Percentiles rank a stretch among this genome's conserved stretches.
Evolutionary conservation across 2,888 invertebrate species (phyloP).

Genomic region (Amblyteles armatorius): DNA sequence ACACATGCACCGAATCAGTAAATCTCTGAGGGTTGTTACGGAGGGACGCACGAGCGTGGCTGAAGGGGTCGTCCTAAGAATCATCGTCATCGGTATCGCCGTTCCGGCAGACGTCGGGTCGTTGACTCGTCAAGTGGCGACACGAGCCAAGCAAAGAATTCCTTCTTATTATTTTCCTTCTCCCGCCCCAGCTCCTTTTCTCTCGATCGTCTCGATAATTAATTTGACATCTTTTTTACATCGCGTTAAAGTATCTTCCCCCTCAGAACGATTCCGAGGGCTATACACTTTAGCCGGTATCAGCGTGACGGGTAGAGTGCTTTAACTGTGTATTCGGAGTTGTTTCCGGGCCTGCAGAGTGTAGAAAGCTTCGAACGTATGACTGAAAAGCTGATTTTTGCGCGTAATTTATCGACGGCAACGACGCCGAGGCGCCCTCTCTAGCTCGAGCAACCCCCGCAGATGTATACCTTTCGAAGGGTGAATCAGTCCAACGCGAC

Average conservation of each 20-base stretch:
- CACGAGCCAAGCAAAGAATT: constrained; percentile 61
- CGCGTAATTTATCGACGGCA: constrained; percentile 47
- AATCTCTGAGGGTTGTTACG: constrained; percentile 55
- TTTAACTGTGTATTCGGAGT: too few species aligned
- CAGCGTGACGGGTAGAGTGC: too few species aligned
- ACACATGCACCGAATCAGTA: constrained; percentile 35
- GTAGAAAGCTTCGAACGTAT: constrained; percentile 29
- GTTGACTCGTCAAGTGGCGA: constrained; percentile 68
- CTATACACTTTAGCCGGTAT: too few species aligned
- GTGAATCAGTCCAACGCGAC: constrained; percentile 71
- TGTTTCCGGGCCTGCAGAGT: neutral
- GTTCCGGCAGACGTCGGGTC: constrained; percentile 48
- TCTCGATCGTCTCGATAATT: too few species aligned
- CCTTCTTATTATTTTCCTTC: constrained; percentile 25
- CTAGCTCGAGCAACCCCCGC: constrained; percentile 45
- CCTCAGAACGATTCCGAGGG: too few species aligned
- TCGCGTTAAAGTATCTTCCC: too few species aligned
- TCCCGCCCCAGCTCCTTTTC: constrained; percentile 1
- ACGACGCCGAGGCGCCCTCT: constrained; percentile 48
- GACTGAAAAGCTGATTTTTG: neutral
- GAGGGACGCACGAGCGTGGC: constrained; percentile 42
- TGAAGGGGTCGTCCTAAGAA: constrained; percentile 39
- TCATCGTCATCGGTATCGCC: constrained; percentile 47
- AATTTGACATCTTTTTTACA: too few species aligned
- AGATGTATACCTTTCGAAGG: constrained; percentile 60